These are phyloP conservation scores for Trachelus iudaicus DNA, from an alignment of 2,888 invertebrate genomes.

Conservation along the genomic window DNA sequence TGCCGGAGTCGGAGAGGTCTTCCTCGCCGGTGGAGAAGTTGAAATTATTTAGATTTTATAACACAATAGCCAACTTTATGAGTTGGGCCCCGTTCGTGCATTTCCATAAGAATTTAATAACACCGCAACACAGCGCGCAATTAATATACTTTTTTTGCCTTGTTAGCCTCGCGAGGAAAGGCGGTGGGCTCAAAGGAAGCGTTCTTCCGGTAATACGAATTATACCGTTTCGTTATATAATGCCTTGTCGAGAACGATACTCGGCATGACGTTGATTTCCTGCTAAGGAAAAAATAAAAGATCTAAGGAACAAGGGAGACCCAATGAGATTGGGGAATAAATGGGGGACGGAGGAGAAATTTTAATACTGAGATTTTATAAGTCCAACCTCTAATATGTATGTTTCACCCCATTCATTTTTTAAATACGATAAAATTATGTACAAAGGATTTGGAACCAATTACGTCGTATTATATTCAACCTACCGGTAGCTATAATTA, in stretches of 20 bases:
- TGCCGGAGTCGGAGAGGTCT: neutral
- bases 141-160: conserved; percentile 64
- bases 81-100: conserved; percentile 43
- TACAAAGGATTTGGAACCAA: neutral
- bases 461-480: neutral
- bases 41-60: conserved; percentile 65
- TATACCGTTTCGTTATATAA: conserved; percentile 19
- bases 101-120: conserved; percentile 66
- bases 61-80: conserved; percentile 63
- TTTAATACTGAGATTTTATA: neutral
- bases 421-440: neutral
- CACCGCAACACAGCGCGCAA: conserved; percentile 61
- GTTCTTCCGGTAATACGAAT: conserved; percentile 42
- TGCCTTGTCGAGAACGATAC: neutral
- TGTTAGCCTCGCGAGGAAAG: conserved; percentile 42
- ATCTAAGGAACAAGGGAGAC: neutral
- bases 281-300: neutral
- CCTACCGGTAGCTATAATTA: neutral
- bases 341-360: neutral
- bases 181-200: conserved; percentile 42
- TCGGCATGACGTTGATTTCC: neutral
- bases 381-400: neutral
- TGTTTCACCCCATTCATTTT: neutral
- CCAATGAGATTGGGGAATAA: too few relatives aligned
- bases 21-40: conserved; percentile 41